phyloP scores from a whole-genome alignment of 2,888 invertebrate species.

The Thyatira batis region DNA sequence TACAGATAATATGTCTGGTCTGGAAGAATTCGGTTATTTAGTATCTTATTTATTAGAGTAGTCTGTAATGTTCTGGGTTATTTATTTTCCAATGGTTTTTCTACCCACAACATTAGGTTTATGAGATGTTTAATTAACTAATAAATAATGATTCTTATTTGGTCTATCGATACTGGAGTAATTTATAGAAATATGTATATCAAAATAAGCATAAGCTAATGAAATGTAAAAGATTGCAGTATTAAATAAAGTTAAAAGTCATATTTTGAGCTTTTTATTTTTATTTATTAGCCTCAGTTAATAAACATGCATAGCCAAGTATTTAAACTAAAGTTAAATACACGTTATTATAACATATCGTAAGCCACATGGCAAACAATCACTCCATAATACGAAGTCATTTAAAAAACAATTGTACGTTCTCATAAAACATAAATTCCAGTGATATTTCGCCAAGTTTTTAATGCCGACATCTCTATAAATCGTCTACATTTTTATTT shows the following conservation, averaged over 20 bases:
- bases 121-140: too few relatives aligned
- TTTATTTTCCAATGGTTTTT: background rate
- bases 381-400: background rate
- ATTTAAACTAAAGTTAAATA: background rate
- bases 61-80: background rate
- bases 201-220: too few relatives aligned
- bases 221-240: background rate
- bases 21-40: background rate
- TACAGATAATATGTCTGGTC: background rate
- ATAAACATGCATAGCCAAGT: background rate
- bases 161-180: too few relatives aligned
- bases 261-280: too few relatives aligned
- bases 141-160: too few relatives aligned
- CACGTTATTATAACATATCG: background rate
- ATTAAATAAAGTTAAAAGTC: too few relatives aligned
- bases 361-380: background rate
- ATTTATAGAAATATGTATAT: too few relatives aligned
- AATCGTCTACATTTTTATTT: constrained; percentile 33
- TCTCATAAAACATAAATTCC: constrained; percentile 6
- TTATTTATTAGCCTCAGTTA: background rate
- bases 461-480: constrained; percentile 43
- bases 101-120: background rate
- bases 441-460: constrained; percentile 33
- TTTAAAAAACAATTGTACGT: background rate
- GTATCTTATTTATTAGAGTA: background rate